A percentile compares a stretch with the other conserved stretches of the same genome.
Evolutionary conservation across 2,797 vertebrate genomes (phyloP).

Genomic region (Lepilemur ruficaudatus): DNA sequence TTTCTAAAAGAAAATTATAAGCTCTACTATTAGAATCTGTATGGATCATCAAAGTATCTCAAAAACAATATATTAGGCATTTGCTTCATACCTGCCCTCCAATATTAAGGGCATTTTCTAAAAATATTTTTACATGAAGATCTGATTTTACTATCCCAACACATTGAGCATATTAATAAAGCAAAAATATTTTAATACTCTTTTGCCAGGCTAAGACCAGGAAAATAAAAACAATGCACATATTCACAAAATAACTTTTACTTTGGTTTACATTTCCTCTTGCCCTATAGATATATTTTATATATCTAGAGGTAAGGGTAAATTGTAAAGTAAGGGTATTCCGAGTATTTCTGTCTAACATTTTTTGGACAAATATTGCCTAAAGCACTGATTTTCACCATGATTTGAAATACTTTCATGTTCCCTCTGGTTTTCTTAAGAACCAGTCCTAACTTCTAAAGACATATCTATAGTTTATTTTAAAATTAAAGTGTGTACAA

Average conservation of each 20-base stretch:
- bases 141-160: background rate
- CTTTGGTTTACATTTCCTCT: constrained; percentile 15
- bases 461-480: background rate
- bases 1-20: constrained; percentile 34
- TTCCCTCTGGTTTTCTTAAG: background rate
- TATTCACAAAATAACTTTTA: background rate
- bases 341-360: background rate
- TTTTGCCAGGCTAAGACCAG: background rate
- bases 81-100: background rate
- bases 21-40: background rate
- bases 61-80: background rate
- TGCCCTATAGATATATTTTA: background rate
- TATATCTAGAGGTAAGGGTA: background rate
- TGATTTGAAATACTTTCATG: background rate
- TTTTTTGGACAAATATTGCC: background rate
- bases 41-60: background rate
- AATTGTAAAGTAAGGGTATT: background rate
- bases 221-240: background rate
- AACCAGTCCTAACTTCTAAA: background rate
- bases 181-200: background rate
- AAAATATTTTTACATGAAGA: constrained; percentile 22
- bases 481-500: constrained; percentile 21
- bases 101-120: background rate
- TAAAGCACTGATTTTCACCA: background rate
- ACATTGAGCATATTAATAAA: background rate